Percentiles rank a stretch among this genome's conserved stretches.
Conservation (phyloP, 2,888 invertebrate species). For the Aquatica leii region DNA sequence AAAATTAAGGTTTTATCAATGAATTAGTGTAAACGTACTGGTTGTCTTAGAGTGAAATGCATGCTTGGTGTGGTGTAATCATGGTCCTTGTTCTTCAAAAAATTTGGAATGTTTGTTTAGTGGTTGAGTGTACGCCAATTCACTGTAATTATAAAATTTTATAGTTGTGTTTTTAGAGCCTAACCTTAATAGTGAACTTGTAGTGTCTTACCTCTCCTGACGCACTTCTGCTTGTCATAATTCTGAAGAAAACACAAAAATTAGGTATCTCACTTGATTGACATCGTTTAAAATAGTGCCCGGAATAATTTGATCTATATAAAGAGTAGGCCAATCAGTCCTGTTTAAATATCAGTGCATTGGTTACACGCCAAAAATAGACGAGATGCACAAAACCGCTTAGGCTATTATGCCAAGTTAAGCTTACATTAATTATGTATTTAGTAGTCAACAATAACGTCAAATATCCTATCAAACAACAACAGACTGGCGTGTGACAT, state of each 20-base stretch:
- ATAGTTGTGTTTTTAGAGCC: slow-evolving; percentile 1
- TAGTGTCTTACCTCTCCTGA: slow-evolving; percentile 20
- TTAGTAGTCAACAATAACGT: background rate
- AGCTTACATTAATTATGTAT: background rate
- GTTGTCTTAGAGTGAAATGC: slow-evolving; percentile 55
- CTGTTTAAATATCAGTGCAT: slow-evolving; percentile 59
- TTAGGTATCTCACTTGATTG: slow-evolving; percentile 2
- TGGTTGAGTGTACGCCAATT: slow-evolving; percentile 18
- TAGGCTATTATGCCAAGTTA: slow-evolving; percentile 15
- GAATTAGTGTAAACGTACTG: slow-evolving; percentile 52
- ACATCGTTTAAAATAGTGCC: slow-evolving; percentile 24
- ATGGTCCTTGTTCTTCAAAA: slow-evolving; percentile 3
- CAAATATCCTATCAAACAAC: background rate
- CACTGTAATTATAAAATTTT: slow-evolving; percentile 14
- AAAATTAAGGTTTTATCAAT: slow-evolving; percentile 38
- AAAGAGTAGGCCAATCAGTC: slow-evolving; percentile 62
- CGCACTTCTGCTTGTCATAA: slow-evolving; percentile 15
- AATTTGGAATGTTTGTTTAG: slow-evolving; percentile 21
- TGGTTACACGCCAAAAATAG: slow-evolving; percentile 56
- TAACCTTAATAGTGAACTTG: slow-evolving; percentile 7
- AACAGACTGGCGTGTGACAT: background rate
- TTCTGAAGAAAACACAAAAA: background rate
- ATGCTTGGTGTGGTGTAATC: slow-evolving; percentile 31
- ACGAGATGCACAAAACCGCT: slow-evolving; percentile 21
- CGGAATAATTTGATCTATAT: slow-evolving; percentile 57